Base-by-base conservation (phyloP, 2,888 invertebrate genomes). In the Elmis aenea region DNA sequence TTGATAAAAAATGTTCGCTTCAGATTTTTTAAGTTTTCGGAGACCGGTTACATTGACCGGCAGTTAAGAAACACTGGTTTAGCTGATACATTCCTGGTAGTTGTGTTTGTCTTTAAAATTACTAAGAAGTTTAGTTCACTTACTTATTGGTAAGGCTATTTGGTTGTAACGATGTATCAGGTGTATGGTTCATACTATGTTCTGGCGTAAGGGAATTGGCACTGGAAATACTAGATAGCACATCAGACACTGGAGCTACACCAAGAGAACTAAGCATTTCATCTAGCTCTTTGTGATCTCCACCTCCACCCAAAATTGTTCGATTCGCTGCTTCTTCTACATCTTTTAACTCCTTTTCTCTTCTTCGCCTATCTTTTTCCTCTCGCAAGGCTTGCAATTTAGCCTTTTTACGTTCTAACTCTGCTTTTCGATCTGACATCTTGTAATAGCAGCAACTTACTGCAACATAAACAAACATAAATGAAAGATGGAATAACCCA, bases 401-500 rank as follows among this genome's bases (percentile, higher is more conserved):
- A 13, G 89, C 90, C 66, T 91, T 90, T 68, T 93, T 93, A 42
- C 90, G 78, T 70, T 92, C 92, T 57, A 93, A 67, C 70, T 93
- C 92, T n/a, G 88, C 90, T 67, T 89, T 90, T 45, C 92, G 79
- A 70, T 92, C 92, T 32, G 86, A 81, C 87, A 88, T 87, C 8
- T 8, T 18, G 8, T 18, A 18, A 18, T 18, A n/a, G n/a, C n/a
- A n/a, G n/a, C n/a, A n/a, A n/a, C n/a, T n/a, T n/a, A n/a, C n/a
- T n/a, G n/a, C n/a, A n/a, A n/a, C n/a, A n/a, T n/a, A n/a, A n/a
- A n/a, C n/a, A n/a, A n/a, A n/a, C n/a, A n/a, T n/a, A n/a, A n/a
- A n/a, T n/a, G n/a, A n/a, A n/a, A n/a, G n/a, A n/a, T n/a, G n/a
- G n/a, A n/a, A n/a, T n/a, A n/a, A n/a, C n/a, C n/a, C n/a, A n/a